These are phyloP conservation scores for Triplophysa yarkandensis DNA, from an alignment of 2,797 vertebrate genomes.

Conservation along the genomic window DNA sequence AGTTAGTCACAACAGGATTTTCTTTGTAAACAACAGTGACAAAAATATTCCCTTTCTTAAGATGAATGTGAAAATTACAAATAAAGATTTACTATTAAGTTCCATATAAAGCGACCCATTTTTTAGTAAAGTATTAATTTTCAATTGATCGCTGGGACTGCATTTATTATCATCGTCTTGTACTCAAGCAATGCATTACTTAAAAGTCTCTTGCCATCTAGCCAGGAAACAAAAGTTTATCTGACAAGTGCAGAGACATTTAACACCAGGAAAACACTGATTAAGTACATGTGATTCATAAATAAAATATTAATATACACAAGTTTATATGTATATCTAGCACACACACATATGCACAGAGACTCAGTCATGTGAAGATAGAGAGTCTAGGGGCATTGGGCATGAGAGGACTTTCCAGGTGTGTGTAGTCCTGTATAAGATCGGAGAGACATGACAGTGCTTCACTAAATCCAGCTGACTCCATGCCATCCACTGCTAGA, in stretches of 20 bases:
- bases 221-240: too few relatives aligned
- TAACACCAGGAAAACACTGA: not conserved
- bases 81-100: too few relatives aligned
- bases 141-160: too few relatives aligned
- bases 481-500: conserved; percentile 89
- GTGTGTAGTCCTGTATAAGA: conserved; percentile 87
- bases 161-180: too few relatives aligned
- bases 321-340: not conserved
- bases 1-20: too few relatives aligned
- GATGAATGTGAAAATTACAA: too few relatives aligned
- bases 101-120: too few relatives aligned
- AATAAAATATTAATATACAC: not conserved
- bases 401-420: conserved; percentile 75
- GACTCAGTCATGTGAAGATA: conserved; percentile 70
- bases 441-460: conserved; percentile 81
- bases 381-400: conserved; percentile 77
- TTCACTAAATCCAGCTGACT: conserved; percentile 85
- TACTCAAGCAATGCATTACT: too few relatives aligned
- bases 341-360: not conserved
- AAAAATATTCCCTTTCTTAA: too few relatives aligned
- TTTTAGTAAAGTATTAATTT: too few relatives aligned
- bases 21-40: too few relatives aligned
- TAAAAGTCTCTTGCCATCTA: too few relatives aligned
- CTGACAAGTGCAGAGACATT: not conserved
- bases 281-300: not conserved